Conservation (phyloP, 1,140 invertebrate species). For the Conus ventricosus region DNA sequence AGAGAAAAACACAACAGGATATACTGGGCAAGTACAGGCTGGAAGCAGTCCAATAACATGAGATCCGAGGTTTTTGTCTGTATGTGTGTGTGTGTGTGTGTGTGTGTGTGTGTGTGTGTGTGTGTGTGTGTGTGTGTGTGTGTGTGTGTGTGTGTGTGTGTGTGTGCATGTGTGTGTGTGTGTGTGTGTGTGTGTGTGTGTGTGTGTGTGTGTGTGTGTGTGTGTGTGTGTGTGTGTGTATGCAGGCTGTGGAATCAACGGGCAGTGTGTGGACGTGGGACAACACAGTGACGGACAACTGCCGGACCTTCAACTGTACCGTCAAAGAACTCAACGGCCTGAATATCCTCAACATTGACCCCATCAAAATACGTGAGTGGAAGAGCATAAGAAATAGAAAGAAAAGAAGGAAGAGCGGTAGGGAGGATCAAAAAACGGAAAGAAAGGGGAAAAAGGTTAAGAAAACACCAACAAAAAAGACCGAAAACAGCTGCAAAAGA, state of each 20-base stretch:
- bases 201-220: no score
- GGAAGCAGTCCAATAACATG: no score
- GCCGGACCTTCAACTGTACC: slow-evolving; percentile 4
- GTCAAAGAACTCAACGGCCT: slow-evolving; percentile 12
- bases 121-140: no score
- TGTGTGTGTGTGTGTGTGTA: neutral
- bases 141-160: no score
- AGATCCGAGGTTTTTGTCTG: no score
- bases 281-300: neutral
- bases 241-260: slow-evolving; percentile 14
- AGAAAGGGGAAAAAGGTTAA: neutral
- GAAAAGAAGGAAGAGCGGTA: neutral
- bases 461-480: neutral
- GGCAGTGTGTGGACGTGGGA: slow-evolving; percentile 2
- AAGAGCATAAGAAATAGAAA: no score
- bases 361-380: slow-evolving; percentile 12
- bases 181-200: no score
- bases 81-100: no score
- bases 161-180: no score
- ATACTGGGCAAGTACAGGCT: no score
- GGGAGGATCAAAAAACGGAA: neutral
- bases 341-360: neutral
- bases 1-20: no score
- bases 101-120: no score
- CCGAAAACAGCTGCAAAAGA: neutral